These are phyloP conservation scores for Leptosomus discolor DNA, from an alignment of 2,113 vertebrate genomes.

Conservation along the genomic window DNA sequence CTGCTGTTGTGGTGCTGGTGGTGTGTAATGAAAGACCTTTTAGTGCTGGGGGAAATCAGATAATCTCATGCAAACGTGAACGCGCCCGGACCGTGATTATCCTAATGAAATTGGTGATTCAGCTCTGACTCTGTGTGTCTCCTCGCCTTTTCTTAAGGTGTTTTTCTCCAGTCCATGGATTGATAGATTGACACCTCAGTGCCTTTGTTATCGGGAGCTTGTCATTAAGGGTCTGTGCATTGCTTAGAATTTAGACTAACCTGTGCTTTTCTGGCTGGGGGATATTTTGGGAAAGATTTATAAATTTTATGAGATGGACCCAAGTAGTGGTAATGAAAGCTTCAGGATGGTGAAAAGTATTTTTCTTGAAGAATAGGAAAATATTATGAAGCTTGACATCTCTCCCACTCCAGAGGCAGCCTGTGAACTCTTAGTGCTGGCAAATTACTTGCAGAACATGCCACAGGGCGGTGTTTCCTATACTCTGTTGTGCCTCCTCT, in stretches of 20 bases:
- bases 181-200: constrained; percentile 24
- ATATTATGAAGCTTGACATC: not conserved
- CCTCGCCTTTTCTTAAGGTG: constrained; percentile 35
- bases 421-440: not conserved
- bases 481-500: not conserved
- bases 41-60: constrained; percentile 63
- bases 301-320: not conserved
- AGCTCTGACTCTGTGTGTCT: constrained; percentile 47
- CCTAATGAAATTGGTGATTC: constrained; percentile 62
- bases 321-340: not conserved
- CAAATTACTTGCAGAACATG: not conserved
- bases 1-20: constrained; percentile 48
- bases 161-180: not conserved
- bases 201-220: constrained; percentile 24
- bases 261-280: not conserved
- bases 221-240: constrained; percentile 2
- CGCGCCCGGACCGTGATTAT: constrained; percentile 39
- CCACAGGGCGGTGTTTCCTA: not conserved
- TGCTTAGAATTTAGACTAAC: constrained; percentile 23
- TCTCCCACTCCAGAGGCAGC: not conserved
- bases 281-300: constrained; percentile 6
- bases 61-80: constrained; percentile 50
- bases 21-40: constrained; percentile 67
- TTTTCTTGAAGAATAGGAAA: not conserved
- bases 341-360: not conserved